Percentiles rank a stretch among this genome's conserved stretches.
Conservation (phyloP, 2,888 invertebrate species). For the Andrena flavipes region DNA sequence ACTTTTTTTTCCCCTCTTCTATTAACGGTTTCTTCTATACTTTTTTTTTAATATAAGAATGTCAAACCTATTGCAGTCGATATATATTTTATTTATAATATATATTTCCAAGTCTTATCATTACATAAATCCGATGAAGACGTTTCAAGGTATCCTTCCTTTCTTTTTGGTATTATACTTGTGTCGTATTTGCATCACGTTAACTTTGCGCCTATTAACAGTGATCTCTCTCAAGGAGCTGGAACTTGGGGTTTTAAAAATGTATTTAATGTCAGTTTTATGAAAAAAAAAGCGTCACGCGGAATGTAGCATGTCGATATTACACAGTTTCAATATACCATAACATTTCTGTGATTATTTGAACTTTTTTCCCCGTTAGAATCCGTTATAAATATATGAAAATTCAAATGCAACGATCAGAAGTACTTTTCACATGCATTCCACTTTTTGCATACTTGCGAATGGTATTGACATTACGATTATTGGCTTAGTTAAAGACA, state of each 20-base stretch:
- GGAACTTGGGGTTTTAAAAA: conserved; percentile 36
- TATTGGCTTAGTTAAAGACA: conserved; percentile 23
- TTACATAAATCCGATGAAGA: conserved; percentile 58
- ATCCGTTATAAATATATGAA: conserved; percentile 57
- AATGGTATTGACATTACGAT: conserved; percentile 25
- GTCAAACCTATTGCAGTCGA: conserved; percentile 70
- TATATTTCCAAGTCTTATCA: conserved; percentile 57
- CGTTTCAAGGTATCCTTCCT: conserved; percentile 42
- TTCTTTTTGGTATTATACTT: conserved; percentile 52
- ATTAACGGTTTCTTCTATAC: conserved; percentile 73
- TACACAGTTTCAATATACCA: conserved; percentile 30
- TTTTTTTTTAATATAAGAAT: conserved; percentile 71
- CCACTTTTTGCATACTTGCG: conserved; percentile 27
- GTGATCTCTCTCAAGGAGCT: conserved; percentile 45
- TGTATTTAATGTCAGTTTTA: conserved; percentile 39
- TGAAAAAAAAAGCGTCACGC: conserved; percentile 47
- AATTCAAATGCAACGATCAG: conserved; percentile 57
- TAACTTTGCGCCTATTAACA: conserved; percentile 49
- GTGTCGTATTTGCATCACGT: conserved; percentile 32
- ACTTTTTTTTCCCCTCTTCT: conserved; percentile 69
- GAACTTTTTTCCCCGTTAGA: conserved; percentile 40
- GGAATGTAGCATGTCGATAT: conserved; percentile 49
- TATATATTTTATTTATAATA: conserved; percentile 70
- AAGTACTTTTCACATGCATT: conserved; percentile 34
- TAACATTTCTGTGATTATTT: conserved; percentile 32